These are phyloP conservation scores for Cinara cedri DNA, from an alignment of 2,888 invertebrate species.

Conservation along the genomic window DNA sequence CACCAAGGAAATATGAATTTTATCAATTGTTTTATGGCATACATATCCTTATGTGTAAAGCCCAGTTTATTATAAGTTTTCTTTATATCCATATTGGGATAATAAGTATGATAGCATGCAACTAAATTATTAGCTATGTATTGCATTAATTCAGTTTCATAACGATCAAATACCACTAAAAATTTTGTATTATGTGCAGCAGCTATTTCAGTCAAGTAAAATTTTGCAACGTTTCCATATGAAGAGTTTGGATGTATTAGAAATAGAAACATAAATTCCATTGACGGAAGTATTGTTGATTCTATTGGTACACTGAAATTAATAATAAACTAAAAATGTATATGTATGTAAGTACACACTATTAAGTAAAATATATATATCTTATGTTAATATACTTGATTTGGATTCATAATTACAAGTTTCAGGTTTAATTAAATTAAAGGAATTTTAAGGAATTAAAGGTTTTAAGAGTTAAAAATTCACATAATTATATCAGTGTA, in stretches of 20 bases:
- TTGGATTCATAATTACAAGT: background rate
- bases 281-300: conserved; percentile 54
- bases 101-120: conserved; percentile 39
- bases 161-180: conserved; percentile 69
- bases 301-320: conserved; percentile 58
- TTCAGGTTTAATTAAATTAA: too few relatives aligned
- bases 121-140: conserved; percentile 55
- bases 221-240: conserved; percentile 67
- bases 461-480: too few relatives aligned
- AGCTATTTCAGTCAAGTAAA: conserved; percentile 68
- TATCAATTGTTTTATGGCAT: conserved; percentile 52
- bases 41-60: conserved; percentile 48
- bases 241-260: conserved; percentile 67
- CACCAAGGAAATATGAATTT: conserved; percentile 58
- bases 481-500: background rate
- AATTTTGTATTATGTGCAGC: conserved; percentile 67
- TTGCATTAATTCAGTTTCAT: conserved; percentile 68
- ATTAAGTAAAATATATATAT: background rate
- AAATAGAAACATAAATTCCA: conserved; percentile 58
- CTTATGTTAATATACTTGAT: background rate
- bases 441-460: too few relatives aligned
- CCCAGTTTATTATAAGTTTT: conserved; percentile 51
- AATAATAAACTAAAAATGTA: conserved; percentile 31
- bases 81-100: conserved; percentile 45
- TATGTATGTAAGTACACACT: background rate